These are phyloP conservation scores for Odontesthes bonariensis DNA, from an alignment of 2,113 vertebrate species.

Conservation along the genomic window DNA sequence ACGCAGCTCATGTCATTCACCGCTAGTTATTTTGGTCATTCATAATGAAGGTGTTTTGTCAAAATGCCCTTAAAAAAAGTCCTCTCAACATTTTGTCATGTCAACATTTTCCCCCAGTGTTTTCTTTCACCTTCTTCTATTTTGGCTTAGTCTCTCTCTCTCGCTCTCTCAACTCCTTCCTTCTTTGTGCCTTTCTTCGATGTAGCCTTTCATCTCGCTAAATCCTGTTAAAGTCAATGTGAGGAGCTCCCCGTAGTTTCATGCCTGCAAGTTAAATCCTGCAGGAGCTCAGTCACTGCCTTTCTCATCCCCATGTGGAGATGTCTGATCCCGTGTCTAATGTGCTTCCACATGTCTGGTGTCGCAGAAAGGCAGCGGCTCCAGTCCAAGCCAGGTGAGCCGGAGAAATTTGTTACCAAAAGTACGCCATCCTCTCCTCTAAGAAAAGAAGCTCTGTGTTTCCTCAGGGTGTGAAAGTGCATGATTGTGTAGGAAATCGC, in stretches of 20 bases:
- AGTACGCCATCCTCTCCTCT: slow-evolving; percentile 9
- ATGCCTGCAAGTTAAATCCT: slow-evolving; percentile 63
- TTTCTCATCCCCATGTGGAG: slow-evolving; percentile 49
- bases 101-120: neutral
- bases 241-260: slow-evolving; percentile 57
- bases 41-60: neutral
- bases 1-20: slow-evolving; percentile 17
- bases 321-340: slow-evolving; percentile 58
- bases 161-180: slow-evolving; percentile 3
- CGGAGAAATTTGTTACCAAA: slow-evolving; percentile 22
- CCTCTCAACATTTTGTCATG: neutral
- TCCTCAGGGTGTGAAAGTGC: slow-evolving; percentile 26
- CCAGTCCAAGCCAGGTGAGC: slow-evolving; percentile 44
- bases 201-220: slow-evolving; percentile 68
- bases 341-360: slow-evolving; percentile 49
- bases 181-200: slow-evolving; percentile 40
- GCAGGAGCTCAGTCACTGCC: slow-evolving; percentile 42
- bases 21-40: neutral
- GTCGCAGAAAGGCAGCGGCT: slow-evolving; percentile 30
- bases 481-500: slow-evolving; percentile 10
- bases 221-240: slow-evolving; percentile 72
- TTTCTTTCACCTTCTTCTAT: neutral
- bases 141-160: neutral
- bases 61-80: neutral
- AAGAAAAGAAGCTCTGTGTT: slow-evolving; percentile 5